phyloP scores from a whole-genome alignment of 2,888 invertebrate species.

The Cataglyphis albicans region DNA sequence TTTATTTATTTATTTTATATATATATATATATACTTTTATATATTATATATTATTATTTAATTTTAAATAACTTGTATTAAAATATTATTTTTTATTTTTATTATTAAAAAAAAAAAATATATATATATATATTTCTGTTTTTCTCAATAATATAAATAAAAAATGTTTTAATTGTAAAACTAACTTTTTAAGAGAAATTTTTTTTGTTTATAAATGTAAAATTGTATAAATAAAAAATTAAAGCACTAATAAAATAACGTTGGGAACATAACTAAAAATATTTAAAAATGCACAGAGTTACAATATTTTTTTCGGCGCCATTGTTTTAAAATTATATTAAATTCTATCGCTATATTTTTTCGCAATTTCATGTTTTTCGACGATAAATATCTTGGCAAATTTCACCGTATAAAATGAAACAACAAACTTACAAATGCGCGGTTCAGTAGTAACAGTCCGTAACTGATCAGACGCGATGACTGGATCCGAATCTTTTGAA shows the following conservation, averaged over 20 bases:
- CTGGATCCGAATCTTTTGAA: background rate
- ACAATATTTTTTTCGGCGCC: background rate
- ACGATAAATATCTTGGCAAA: background rate
- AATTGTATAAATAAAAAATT: background rate
- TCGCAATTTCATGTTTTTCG: background rate
- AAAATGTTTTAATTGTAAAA: background rate
- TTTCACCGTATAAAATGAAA: background rate
- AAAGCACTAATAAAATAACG: background rate
- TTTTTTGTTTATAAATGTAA: background rate
- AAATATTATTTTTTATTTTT: too few species aligned
- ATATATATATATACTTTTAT: background rate
- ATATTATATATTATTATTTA: background rate
- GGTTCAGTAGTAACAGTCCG: slow-evolving; percentile 20
- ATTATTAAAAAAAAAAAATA: too few species aligned
- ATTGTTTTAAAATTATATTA: background rate
- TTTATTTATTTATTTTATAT: background rate
- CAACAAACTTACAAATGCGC: background rate
- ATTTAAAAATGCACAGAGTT: background rate
- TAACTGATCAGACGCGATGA: slow-evolving; percentile 12
- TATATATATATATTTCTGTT: background rate
- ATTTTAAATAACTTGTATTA: background rate
- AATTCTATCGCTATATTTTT: background rate
- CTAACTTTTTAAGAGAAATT: background rate
- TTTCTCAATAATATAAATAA: background rate
- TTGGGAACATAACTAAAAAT: background rate